phyloP scores from a whole-genome alignment of 92 coral and sea anemone genomes.

The Palythoa caribaeorum region DNA sequence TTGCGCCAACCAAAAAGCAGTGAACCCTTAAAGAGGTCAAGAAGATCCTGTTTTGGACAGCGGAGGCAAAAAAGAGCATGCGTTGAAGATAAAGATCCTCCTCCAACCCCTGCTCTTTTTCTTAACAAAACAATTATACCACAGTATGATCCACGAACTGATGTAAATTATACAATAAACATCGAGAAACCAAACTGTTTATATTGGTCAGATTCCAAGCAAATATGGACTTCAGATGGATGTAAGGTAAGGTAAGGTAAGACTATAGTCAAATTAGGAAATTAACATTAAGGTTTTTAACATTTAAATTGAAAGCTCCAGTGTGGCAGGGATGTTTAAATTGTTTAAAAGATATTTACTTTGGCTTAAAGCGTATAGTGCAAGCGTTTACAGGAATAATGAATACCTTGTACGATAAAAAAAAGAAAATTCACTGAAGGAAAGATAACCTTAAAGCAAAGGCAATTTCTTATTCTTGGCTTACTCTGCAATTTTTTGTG shows the following conservation, averaged over 20 bases:
- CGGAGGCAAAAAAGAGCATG: slow-evolving; percentile 36
- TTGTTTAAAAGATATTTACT: too few relatives aligned
- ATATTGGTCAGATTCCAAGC: slow-evolving; percentile 20
- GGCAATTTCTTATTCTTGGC: too few relatives aligned
- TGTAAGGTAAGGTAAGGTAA: slow-evolving; percentile 11
- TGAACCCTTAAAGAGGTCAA: neutral
- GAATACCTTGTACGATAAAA: too few relatives aligned
- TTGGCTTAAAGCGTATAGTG: too few relatives aligned
- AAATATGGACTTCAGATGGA: slow-evolving; percentile 24
- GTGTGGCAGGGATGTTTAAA: too few relatives aligned
- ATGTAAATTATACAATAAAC: slow-evolving; percentile 6
- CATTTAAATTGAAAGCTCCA: too few relatives aligned
- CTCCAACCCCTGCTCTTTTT: neutral
- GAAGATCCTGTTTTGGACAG: slow-evolving; percentile 25
- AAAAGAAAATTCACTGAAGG: too few relatives aligned
- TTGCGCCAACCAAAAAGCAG: neutral
- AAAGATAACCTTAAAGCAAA: too few relatives aligned
- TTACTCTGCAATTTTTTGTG: too few relatives aligned
- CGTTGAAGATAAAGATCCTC: slow-evolving; percentile 39
- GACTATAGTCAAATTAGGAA: neutral
- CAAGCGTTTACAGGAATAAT: too few relatives aligned
- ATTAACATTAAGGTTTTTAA: neutral
- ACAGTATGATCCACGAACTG: slow-evolving; percentile 25
- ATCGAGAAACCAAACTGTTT: slow-evolving; percentile 15
- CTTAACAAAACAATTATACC: neutral